Base-by-base conservation (phyloP, 2,797 vertebrate species). In the Hozukius guyotensis region DNA sequence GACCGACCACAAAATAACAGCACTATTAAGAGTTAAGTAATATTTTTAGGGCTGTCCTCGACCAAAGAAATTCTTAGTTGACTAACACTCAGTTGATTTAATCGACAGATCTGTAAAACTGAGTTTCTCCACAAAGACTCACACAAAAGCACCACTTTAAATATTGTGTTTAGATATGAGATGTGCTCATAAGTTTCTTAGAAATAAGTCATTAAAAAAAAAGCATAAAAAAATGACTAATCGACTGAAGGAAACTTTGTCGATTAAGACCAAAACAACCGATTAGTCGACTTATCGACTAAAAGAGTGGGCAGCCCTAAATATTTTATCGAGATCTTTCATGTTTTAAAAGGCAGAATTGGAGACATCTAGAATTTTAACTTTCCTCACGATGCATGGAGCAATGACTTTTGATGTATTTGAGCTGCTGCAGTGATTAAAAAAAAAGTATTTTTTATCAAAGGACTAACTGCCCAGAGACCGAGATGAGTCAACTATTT, bases 271-370 rank as follows among this genome's bases (percentile, higher is more conserved):
- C 42, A 49, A 49, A 49, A 20, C 42, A 8, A 49, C 42, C 3
- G 16, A 8, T 20, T 49, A 49, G 42, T 49, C 7, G 7, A 49
- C 42, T 49, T 8, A 49, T 49, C 0, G 0, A 49, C 46, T 49
- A 7, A 49, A 49, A 49, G 46, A 0, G 18, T 18, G 46, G 18
- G 46, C 46, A 49, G 46, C 0, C 46, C 16, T 49, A 0, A 0
- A 49, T 8, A 3, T 38, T 49, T 78, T 60, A 46, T 32, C 6
- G 2, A 42, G 10, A 9, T 3, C 31, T 13, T 64, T 66, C 6
- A 61, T 69, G 13, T 20, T 69, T 46, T 13, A 42, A 25, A 53
- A 46, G 14, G 20, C 14, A 42, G 24, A 65, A 31, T 1, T 16
- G 0, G 55, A 71, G 20, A 57, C 24, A 63, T 25, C 5, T 24